Base-by-base conservation (phyloP, 2,797 vertebrate genomes). In the Gephyroberyx darwinii region DNA sequence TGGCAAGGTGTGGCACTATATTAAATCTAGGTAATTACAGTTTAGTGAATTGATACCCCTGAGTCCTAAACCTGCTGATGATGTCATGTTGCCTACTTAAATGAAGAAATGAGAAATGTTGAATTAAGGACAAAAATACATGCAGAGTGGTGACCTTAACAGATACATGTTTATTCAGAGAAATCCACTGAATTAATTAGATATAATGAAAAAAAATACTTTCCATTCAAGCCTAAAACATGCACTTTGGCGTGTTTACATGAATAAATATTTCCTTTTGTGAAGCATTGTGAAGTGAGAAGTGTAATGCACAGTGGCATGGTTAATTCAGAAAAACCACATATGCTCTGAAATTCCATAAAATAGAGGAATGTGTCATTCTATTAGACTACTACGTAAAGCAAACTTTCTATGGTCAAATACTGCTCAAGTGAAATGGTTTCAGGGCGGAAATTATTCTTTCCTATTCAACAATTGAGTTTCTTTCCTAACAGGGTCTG, bases 361-460 rank as follows among this genome's bases (percentile, higher is more conserved):
- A 53, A 68, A 75, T 19, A 74, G 53, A 75, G 86, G 85, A 88
- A 90, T 92, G 88, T 91, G 73, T 72, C 41, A 51, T 51, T 55
- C 45, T 61, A 51, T 45, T 20, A 50, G 26, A 55, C 56, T 43
- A 39, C 39, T 77, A 65, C 20, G 22, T 41, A 56, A 84, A 75
- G 72, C n/a, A 72, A 56, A 19, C 16, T 0, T 80, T 60, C 8
- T 33, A 50, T 35, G 17, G 58, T 73, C 39, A 85, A 86, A 85
- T 74, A 71, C 47, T 68, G 63, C 17, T 64, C 2, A 51, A 74
- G 37, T 55, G 5, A 77, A 84, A 66, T 51, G 20, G 30, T 64
- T 66, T 33, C 5, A 48, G 43, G 73, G 62, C 12, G 16, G 37
- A 56, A 65, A 64, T 47, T 8, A 53, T 56, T 69, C 12, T 64